Evolutionary conservation across 2,113 vertebrate genomes (phyloP).

Genomic region (Penelope pileata): DNA sequence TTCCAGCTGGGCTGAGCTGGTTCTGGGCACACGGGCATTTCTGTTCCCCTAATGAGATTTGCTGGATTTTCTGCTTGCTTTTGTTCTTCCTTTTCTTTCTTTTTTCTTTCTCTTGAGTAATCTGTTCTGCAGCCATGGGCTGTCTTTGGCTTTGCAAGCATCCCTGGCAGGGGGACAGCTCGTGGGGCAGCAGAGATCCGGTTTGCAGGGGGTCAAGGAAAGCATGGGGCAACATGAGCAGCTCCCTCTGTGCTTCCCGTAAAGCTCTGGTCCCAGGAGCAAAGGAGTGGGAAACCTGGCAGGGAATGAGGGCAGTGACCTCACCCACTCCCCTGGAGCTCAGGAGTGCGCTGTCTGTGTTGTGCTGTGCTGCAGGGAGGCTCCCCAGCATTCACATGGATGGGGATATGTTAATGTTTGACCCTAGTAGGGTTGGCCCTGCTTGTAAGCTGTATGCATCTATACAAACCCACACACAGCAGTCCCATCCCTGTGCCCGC

Average conservation of each 20-base stretch:
- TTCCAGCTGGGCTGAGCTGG: not conserved
- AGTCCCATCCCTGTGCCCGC: not conserved
- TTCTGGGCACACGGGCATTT: not conserved
- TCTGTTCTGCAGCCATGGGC: not conserved
- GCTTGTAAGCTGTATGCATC: not conserved
- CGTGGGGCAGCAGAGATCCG: not conserved
- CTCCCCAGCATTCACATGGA: not conserved
- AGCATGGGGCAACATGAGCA: not conserved
- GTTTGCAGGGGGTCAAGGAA: not conserved
- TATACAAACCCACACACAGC: not conserved
- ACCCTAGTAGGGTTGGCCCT: not conserved
- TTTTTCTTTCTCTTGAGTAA: not conserved
- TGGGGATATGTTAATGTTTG: not conserved
- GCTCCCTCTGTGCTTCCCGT: not conserved
- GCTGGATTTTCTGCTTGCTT: not conserved
- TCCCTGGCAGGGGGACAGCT: not conserved
- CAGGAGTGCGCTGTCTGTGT: not conserved
- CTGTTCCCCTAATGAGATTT: slow-evolving; percentile 28
- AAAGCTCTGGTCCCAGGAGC: not conserved
- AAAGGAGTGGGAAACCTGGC: not conserved
- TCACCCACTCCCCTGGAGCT: not conserved
- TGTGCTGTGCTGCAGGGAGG: not conserved
- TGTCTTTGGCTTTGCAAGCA: not conserved
- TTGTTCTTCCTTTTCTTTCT: not conserved
- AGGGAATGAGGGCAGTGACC: not conserved